Conservation (phyloP, 2,888 invertebrate species). For the Campoplex nolae region DNA sequence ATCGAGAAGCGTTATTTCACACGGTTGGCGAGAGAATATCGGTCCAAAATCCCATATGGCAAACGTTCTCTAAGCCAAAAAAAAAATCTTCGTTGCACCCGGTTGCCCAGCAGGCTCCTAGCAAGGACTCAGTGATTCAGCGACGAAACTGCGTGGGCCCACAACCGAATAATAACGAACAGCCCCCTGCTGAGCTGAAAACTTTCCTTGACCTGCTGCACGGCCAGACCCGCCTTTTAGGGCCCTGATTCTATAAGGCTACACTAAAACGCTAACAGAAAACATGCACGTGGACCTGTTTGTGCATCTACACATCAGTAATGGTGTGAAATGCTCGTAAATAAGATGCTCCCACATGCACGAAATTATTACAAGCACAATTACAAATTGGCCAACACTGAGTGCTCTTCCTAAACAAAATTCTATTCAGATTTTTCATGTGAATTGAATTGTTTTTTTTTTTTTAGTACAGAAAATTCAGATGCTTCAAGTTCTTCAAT, state of each 20-base stretch:
- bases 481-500: neutral
- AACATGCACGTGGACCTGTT: neutral
- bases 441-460: neutral
- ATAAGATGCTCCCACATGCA: neutral
- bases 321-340: conserved; percentile 1
- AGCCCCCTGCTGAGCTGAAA: conserved; percentile 68
- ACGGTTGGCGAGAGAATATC: conserved; percentile 10
- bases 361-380: neutral
- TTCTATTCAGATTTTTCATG: neutral
- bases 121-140: conserved; percentile 28
- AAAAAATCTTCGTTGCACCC: conserved; percentile 49
- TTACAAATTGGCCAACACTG: neutral
- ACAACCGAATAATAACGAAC: conserved; percentile 48
- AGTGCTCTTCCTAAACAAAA: neutral
- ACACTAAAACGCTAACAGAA: neutral
- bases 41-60: conserved; percentile 28
- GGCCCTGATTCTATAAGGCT: conserved; percentile 17
- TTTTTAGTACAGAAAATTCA: neutral
- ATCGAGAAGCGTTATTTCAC: conserved; percentile 42
- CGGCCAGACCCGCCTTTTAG: conserved; percentile 14
- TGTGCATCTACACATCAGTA: neutral
- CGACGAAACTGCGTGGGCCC: conserved; percentile 50
- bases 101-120: conserved; percentile 32
- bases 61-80: conserved; percentile 33
- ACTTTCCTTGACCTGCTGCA: conserved; percentile 73